Base-by-base conservation (phyloP, 2,113 vertebrate species). In the Oxygymnocypris stewartii region DNA sequence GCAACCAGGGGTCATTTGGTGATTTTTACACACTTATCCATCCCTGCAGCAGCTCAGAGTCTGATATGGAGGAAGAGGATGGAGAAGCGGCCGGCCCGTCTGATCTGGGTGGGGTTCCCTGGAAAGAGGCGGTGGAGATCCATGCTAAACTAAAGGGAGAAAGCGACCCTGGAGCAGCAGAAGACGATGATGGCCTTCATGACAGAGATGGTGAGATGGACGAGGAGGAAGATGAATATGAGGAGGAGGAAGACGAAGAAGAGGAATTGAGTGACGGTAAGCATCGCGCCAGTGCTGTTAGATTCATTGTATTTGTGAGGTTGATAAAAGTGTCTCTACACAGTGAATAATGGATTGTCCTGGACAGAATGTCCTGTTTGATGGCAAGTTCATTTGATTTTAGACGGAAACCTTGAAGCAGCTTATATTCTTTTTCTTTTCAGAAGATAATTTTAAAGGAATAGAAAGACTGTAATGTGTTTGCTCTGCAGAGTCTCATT, bases 71-170 rank as follows among this genome's bases (percentile, higher is more conserved):
- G 61, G 96, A 96, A 31, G 95, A 95, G 31, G 77, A 79, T 0
- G 95, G 95, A 1, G n/a, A 93, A 0, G 90, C 91, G 2, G 93
- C 89, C 8, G 89, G 91, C 54, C 91, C 96, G 20, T 98, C 97
- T 0, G 98, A 98, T 90, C 92, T 99, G 69, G 97, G 97, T 0
- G 97, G 97, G 0, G 96, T 98, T 31, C 96, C 97, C 0, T 99
- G 98, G 98, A 97, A 96, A 86, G 96, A 98, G 90, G 97, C 97
- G 0, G 98, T 98, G 18, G 93, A 96, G 90, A 96, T 97, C 82
- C 97, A 99, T 0, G 95, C 96, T 77, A 96, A 97, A 51, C 92
- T 99, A 86, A 96, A 96, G 89, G 96, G 95, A 0, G 94, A 94
- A 76, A 93, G 88, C 2, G 92, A 93, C 3, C 94, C 94, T 65